These are phyloP conservation scores for Dreissena polymorpha DNA, from an alignment of 1,140 invertebrate genomes.

Conservation along the genomic window DNA sequence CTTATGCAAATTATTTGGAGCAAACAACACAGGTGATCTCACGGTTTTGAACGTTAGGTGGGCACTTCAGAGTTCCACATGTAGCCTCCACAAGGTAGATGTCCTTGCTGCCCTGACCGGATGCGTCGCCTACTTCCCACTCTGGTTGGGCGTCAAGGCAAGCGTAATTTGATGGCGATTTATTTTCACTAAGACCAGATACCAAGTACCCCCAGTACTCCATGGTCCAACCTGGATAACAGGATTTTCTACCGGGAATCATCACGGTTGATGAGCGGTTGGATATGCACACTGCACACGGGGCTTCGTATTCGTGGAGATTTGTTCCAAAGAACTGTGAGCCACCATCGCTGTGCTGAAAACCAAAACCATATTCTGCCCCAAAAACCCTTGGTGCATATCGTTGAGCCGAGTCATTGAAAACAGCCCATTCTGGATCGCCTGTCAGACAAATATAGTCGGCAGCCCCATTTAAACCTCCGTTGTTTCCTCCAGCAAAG, in stretches of 20 bases:
- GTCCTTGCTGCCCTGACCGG: no score
- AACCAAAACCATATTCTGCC: background rate
- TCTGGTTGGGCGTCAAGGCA: slow-evolving; percentile 38
- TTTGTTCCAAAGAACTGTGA: background rate
- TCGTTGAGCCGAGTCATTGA: background rate
- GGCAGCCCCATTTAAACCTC: background rate
- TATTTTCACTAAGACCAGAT: background rate
- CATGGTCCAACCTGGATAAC: slow-evolving; percentile 39
- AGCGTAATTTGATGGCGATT: slow-evolving; percentile 29
- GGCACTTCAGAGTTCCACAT: no score
- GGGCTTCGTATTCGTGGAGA: slow-evolving; percentile 11
- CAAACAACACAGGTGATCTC: no score
- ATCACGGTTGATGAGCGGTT: slow-evolving; percentile 31
- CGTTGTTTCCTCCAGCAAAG: no score
- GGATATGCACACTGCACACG: no score
- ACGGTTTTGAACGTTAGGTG: no score
- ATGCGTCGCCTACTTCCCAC: no score
- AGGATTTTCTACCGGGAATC: slow-evolving; percentile 50
- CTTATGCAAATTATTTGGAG: no score
- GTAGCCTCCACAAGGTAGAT: no score
- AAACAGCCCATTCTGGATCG: background rate
- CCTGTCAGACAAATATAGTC: slow-evolving; percentile 10
- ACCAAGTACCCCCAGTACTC: slow-evolving; percentile 52
- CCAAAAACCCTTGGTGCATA: background rate
- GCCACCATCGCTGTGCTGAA: background rate